A percentile compares a stretch with the other conserved stretches of the same genome.
phyloP scores from a whole-genome alignment of 2,113 vertebrate species.

The Callopanchax toddi region DNA sequence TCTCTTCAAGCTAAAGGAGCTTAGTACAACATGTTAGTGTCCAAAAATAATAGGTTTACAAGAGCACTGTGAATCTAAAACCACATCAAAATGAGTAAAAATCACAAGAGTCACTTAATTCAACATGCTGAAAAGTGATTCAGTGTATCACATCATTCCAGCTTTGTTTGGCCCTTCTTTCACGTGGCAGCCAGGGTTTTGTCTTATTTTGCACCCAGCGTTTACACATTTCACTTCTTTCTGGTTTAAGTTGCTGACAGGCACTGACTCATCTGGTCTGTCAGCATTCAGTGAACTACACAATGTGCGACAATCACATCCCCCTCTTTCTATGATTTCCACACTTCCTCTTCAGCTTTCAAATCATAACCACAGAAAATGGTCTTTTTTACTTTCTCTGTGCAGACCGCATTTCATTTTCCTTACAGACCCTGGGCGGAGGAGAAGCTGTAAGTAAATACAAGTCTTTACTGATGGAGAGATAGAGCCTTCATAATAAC shows the following conservation, averaged over 20 bases:
- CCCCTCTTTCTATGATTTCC: constrained; percentile 8
- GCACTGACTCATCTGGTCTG: constrained; percentile 24
- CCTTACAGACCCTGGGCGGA: constrained; percentile 33
- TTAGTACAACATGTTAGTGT: no score
- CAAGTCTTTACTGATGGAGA: constrained; percentile 13
- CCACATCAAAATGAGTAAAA: no score
- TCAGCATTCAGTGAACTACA: constrained; percentile 26
- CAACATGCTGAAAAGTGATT: no score
- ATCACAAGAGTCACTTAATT: no score
- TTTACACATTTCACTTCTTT: constrained; percentile 21
- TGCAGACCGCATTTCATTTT: constrained; percentile 59
- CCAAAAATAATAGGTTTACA: no score
- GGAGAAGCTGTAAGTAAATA: constrained; percentile 37
- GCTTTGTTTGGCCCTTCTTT: neutral
- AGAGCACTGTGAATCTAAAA: no score
- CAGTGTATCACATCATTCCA: no score
- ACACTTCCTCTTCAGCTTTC: constrained; percentile 25
- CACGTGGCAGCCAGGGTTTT: neutral
- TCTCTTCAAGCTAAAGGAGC: no score
- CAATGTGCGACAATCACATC: neutral
- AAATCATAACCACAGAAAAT: constrained; percentile 30
- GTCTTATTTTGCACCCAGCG: constrained; percentile 16
- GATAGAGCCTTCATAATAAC: constrained; percentile 27
- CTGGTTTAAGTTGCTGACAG: constrained; percentile 21
- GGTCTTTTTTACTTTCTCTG: neutral